These are phyloP conservation scores for Cottoperca gobio DNA, from an alignment of 2,797 vertebrate genomes.

Conservation along the genomic window DNA sequence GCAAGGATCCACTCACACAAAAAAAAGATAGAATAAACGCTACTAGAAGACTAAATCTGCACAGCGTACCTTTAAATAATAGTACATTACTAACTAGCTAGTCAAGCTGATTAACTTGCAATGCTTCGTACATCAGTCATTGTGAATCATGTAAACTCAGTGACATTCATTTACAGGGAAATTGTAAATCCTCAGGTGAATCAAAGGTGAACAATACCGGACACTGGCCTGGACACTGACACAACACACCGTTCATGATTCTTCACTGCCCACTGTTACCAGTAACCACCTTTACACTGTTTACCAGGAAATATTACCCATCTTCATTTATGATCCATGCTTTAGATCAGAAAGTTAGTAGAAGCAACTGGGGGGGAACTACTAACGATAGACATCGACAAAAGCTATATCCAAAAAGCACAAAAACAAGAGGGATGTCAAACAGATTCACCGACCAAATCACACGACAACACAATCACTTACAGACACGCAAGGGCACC, in stretches of 20 bases:
- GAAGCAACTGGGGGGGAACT: background rate
- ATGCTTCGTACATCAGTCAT: background rate
- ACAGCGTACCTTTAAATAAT: background rate
- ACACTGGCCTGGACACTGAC: background rate
- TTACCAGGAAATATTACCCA: slow-evolving; percentile 10
- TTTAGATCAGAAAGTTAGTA: slow-evolving; percentile 24
- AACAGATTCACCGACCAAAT: slow-evolving; percentile 19
- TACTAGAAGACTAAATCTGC: background rate
- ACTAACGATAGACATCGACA: background rate
- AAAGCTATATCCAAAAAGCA: slow-evolving; percentile 2
- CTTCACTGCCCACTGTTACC: background rate
- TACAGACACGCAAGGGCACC: background rate
- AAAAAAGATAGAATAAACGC: background rate
- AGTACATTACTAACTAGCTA: background rate
- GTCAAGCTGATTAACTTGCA: background rate
- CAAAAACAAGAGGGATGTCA: slow-evolving; percentile 11
- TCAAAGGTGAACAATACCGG: background rate
- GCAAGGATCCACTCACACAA: background rate
- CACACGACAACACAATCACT: background rate
- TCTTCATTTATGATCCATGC: slow-evolving; percentile 14
- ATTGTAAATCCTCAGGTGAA: background rate
- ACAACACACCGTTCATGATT: background rate
- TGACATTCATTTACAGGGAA: too few species aligned
- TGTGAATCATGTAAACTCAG: too few species aligned
- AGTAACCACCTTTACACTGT: background rate